phyloP scores from a whole-genome alignment of 2,113 vertebrate species.

The Oreochromis spilurus region DNA sequence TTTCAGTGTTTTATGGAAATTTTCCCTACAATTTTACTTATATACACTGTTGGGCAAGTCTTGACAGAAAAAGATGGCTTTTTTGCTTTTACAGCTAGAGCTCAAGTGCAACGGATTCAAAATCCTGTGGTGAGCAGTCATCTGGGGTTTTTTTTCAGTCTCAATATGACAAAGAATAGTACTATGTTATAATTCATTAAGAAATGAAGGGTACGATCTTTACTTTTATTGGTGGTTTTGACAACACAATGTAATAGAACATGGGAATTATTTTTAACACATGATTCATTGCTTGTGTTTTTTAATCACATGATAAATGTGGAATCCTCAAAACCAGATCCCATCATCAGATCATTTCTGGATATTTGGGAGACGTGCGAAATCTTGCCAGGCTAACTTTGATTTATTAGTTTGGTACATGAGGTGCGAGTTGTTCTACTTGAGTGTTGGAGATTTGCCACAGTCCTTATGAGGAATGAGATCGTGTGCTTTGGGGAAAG shows the following conservation, averaged over 20 bases:
- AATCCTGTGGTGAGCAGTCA: not conserved
- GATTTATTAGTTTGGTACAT: not conserved
- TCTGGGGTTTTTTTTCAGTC: not conserved
- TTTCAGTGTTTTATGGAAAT: not conserved
- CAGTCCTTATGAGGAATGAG: not conserved
- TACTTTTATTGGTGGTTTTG: not conserved
- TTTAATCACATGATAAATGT: not conserved
- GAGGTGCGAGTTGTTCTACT: not conserved
- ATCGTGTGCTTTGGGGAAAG: not conserved
- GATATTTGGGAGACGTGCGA: rapidly evolving
- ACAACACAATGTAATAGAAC: not conserved
- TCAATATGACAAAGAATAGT: not conserved
- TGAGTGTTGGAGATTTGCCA: not conserved
- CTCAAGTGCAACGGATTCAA: not conserved
- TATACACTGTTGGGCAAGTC: not conserved
- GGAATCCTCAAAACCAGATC: not conserved
- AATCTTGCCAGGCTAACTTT: not conserved
- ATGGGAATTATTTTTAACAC: not conserved
- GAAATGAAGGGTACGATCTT: not conserved
- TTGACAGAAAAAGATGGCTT: not conserved
- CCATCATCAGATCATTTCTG: not conserved
- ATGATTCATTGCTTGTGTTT: not conserved
- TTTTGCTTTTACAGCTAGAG: not conserved
- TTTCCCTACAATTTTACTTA: not conserved
- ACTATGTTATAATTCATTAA: not conserved